Evolutionary conservation across 2,797 vertebrate species (phyloP).

Genomic region (Neoniphon sammara): DNA sequence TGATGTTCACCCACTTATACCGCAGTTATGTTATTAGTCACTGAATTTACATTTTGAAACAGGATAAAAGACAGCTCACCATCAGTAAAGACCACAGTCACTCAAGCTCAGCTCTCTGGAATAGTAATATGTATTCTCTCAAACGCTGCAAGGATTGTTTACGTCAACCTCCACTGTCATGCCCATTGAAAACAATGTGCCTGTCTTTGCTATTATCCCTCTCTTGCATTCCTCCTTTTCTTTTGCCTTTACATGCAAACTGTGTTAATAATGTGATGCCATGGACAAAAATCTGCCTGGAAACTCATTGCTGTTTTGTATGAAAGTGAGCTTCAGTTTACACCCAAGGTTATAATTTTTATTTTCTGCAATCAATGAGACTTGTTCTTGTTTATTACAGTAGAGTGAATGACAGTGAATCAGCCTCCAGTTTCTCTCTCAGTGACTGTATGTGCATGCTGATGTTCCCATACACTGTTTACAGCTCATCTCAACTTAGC

Average conservation of each 20-base stretch:
- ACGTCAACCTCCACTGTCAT: slow-evolving; percentile 38
- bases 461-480: slow-evolving; percentile 46
- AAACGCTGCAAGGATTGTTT: slow-evolving; percentile 50
- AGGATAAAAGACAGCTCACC: slow-evolving; percentile 40
- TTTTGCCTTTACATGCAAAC: slow-evolving; percentile 12
- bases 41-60: slow-evolving; percentile 40
- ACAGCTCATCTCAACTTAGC: slow-evolving; percentile 29
- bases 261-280: slow-evolving; percentile 33
- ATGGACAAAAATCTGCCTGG: slow-evolving; percentile 35
- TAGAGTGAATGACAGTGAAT: slow-evolving; percentile 43
- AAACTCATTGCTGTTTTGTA: slow-evolving; percentile 40
- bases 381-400: slow-evolving; percentile 33
- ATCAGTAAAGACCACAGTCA: slow-evolving; percentile 11
- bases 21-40: slow-evolving; percentile 27
- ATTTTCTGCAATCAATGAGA: slow-evolving; percentile 19
- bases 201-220: slow-evolving; percentile 36
- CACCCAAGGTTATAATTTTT: neutral
- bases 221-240: slow-evolving; percentile 12
- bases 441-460: slow-evolving; percentile 65
- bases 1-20: neutral
- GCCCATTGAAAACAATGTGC: slow-evolving; percentile 37
- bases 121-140: slow-evolving; percentile 46
- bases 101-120: slow-evolving; percentile 52
- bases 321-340: slow-evolving; percentile 32
- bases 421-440: slow-evolving; percentile 45